Conservation (phyloP, 1,140 invertebrate species). For the Ceratina japonica region DNA sequence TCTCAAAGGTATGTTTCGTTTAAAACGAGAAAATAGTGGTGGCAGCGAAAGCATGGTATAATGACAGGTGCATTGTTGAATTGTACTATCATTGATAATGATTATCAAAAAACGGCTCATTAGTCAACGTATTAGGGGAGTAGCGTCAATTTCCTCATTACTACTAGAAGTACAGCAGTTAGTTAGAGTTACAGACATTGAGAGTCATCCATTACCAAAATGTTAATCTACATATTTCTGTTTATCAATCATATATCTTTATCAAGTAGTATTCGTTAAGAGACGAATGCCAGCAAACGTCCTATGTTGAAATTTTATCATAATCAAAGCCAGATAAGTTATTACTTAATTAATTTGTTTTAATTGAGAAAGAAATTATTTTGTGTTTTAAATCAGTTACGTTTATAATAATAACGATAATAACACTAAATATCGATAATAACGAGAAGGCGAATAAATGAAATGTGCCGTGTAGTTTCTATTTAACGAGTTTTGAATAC, state of each 20-base stretch:
- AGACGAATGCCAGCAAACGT: background rate
- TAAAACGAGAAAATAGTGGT: background rate
- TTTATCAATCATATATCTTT: slow-evolving; percentile 18
- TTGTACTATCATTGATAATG: slow-evolving; percentile 40
- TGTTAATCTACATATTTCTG: slow-evolving; percentile 49
- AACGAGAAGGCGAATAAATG: slow-evolving; percentile 31
- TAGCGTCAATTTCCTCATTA: slow-evolving; percentile 62
- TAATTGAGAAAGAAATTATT: background rate
- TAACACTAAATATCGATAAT: slow-evolving; percentile 24
- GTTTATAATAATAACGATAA: slow-evolving; percentile 40
- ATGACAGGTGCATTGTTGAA: slow-evolving; percentile 50
- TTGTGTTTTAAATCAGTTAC: slow-evolving; percentile 13
- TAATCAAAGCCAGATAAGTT: background rate
- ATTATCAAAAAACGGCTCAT: slow-evolving; percentile 38
- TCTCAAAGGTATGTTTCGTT: background rate
- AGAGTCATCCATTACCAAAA: slow-evolving; percentile 56
- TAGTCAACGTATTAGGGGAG: slow-evolving; percentile 53
- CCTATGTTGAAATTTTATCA: slow-evolving; percentile 14
- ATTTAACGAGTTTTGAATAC: slow-evolving; percentile 25
- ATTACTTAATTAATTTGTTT: slow-evolving; percentile 3
- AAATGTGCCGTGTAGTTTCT: slow-evolving; percentile 21
- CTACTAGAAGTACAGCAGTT: slow-evolving; percentile 54
- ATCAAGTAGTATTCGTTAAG: slow-evolving; percentile 3
- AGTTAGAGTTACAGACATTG: slow-evolving; percentile 52
- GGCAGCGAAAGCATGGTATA: slow-evolving; percentile 21